phyloP scores from a whole-genome alignment of 2,888 invertebrate species.

The Laspeyria flexula region DNA sequence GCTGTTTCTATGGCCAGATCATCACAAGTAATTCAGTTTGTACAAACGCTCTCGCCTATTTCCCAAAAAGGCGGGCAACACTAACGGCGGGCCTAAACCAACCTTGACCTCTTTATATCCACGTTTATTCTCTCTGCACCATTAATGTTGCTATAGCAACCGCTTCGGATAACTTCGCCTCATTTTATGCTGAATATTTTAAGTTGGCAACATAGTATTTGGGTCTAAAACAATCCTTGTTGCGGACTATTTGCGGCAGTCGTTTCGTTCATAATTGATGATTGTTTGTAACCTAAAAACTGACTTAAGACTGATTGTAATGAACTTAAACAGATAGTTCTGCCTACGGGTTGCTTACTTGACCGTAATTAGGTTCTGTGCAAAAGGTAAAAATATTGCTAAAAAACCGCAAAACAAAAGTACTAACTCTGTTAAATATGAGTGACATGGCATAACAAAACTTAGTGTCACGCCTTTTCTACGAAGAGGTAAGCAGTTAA shows the following conservation, averaged over 20 bases:
- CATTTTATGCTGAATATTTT: slow-evolving; percentile 20
- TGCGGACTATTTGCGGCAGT: background rate
- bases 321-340: too few relatives aligned
- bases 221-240: background rate
- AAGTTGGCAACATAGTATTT: slow-evolving; percentile 1
- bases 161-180: slow-evolving; percentile 11
- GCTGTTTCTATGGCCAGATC: slow-evolving; percentile 27
- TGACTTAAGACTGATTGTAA: too few relatives aligned
- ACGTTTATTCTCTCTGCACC: slow-evolving; percentile 29
- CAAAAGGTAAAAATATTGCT: too few relatives aligned
- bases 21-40: slow-evolving; percentile 42
- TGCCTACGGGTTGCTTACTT: too few relatives aligned
- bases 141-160: slow-evolving; percentile 32
- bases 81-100: slow-evolving; percentile 38
- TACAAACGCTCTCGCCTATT: slow-evolving; percentile 49
- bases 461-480: too few relatives aligned
- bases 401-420: too few relatives aligned
- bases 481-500: too few relatives aligned
- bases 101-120: slow-evolving; percentile 49
- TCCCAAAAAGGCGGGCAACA: slow-evolving; percentile 45
- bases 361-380: too few relatives aligned
- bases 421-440: too few relatives aligned
- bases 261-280: too few relatives aligned
- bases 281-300: too few relatives aligned
- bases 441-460: too few relatives aligned